Percentiles rank a stretch among this genome's conserved stretches.
These are phyloP conservation scores for Drosophila burlai DNA, from an alignment of 1,140 invertebrate genomes.

Conservation along the genomic window DNA sequence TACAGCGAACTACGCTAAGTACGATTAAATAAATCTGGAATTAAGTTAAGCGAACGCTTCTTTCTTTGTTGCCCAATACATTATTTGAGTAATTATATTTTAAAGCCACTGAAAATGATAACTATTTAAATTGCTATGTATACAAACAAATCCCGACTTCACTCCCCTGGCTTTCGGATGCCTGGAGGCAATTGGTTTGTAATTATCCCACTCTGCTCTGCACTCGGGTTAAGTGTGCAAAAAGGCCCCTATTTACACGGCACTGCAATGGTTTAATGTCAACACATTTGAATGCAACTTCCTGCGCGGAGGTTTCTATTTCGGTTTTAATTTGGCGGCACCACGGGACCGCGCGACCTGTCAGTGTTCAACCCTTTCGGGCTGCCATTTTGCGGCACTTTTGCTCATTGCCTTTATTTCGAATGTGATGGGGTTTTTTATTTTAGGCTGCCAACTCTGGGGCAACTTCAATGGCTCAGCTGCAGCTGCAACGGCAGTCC, in stretches of 20 bases:
- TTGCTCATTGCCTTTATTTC: slow-evolving; percentile 66
- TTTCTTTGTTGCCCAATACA: neutral
- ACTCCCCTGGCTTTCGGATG: neutral
- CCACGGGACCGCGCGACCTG: slow-evolving; percentile 16
- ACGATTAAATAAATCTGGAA: neutral
- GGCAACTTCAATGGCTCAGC: slow-evolving; percentile 47
- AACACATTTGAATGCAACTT: slow-evolving; percentile 58
- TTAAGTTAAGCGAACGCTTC: neutral
- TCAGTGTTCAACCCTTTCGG: neutral
- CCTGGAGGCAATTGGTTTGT: slow-evolving; percentile 31
- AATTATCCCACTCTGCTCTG: slow-evolving; percentile 12
- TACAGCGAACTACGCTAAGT: neutral
- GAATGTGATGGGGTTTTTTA: slow-evolving; percentile 36
- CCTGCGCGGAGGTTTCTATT: slow-evolving; percentile 56
- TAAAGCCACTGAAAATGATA: neutral
- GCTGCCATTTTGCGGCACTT: slow-evolving; percentile 44
- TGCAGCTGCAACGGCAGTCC: slow-evolving; percentile 28
- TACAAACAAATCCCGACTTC: slow-evolving; percentile 19
- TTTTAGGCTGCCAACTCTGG: slow-evolving; percentile 45
- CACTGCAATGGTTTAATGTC: slow-evolving; percentile 60
- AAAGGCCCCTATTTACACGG: slow-evolving; percentile 56
- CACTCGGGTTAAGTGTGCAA: slow-evolving; percentile 12
- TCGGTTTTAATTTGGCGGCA: slow-evolving; percentile 67
- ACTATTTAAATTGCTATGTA: neutral
- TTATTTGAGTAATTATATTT: neutral